Conservation (phyloP, 2,113 vertebrate genomes). For the Amphiprion percula region DNA sequence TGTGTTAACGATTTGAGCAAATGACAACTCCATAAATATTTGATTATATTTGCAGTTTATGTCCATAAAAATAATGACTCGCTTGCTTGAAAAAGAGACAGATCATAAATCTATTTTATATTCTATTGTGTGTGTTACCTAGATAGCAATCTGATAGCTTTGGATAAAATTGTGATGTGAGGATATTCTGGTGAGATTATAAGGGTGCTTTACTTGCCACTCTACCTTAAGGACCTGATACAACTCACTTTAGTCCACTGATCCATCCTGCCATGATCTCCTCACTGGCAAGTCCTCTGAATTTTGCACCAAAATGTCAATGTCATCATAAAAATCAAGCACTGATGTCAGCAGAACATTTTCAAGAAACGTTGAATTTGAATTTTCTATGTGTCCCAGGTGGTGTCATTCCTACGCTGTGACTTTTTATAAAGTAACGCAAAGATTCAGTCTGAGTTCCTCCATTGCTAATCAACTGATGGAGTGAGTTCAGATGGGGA, state of each 20-base stretch:
- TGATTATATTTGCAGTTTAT: constrained; percentile 77
- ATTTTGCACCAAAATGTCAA: constrained; percentile 69
- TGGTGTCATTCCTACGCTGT: constrained; percentile 55
- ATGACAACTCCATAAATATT: constrained; percentile 71
- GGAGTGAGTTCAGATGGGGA: constrained; percentile 61
- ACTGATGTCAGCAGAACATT: constrained; percentile 69
- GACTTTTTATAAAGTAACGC: constrained; percentile 63
- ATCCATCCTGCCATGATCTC: constrained; percentile 57
- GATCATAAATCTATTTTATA: constrained; percentile 81
- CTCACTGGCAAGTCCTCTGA: constrained; percentile 56
- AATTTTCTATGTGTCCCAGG: constrained; percentile 43
- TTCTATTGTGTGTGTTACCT: constrained; percentile 74
- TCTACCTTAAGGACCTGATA: constrained; percentile 79
- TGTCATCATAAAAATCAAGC: constrained; percentile 61
- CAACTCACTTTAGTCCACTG: constrained; percentile 61
- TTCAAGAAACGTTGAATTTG: constrained; percentile 44
- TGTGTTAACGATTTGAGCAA: constrained; percentile 72
- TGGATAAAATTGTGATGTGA: constrained; percentile 65
- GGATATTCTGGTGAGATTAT: constrained; percentile 67
- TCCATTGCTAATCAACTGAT: constrained; percentile 66
- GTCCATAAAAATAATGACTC: constrained; percentile 68
- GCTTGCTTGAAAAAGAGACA: constrained; percentile 69
- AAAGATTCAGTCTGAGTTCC: constrained; percentile 59
- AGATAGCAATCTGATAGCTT: constrained; percentile 78
- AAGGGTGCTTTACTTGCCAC: constrained; percentile 81